A percentile compares a stretch with the other conserved stretches of the same genome.
Evolutionary conservation across 1,140 invertebrate genomes (phyloP).

Genomic region (Eufriesea mexicana): DNA sequence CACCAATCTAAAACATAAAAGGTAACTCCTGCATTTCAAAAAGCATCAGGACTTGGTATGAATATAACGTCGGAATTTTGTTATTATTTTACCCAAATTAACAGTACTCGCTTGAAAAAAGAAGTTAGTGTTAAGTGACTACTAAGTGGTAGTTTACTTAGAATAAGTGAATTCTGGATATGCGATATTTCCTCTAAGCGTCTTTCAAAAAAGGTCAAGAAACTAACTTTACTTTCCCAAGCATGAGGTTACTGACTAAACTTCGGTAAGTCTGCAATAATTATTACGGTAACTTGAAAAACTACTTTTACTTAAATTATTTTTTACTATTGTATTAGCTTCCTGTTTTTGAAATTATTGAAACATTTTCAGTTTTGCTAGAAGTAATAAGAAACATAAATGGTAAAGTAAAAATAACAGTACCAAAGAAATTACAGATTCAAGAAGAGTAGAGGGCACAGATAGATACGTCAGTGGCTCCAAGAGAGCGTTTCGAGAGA

Average conservation of each 20-base stretch:
- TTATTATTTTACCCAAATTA: background rate
- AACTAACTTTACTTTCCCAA: background rate
- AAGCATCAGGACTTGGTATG: slow-evolving; percentile 45
- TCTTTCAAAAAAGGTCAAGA: background rate
- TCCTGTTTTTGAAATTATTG: background rate
- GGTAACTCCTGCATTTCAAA: slow-evolving; percentile 53
- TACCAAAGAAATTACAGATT: background rate
- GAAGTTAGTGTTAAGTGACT: background rate
- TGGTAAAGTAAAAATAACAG: background rate
- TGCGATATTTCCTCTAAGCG: background rate
- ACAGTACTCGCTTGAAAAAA: background rate
- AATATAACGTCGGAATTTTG: background rate
- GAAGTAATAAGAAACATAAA: background rate
- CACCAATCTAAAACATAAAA: background rate
- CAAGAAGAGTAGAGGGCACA: background rate
- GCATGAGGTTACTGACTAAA: background rate
- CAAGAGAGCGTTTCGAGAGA: slow-evolving; percentile 57
- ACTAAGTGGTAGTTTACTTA: no score
- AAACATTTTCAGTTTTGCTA: background rate
- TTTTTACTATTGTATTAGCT: background rate
- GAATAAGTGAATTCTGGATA: background rate
- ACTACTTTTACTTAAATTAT: background rate
- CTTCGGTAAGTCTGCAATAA: background rate
- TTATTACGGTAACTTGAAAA: background rate
- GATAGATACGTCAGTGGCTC: slow-evolving; percentile 26